A percentile compares a stretch with the other conserved stretches of the same genome.
phyloP scores from a whole-genome alignment of 2,888 invertebrate species.

The Fissipunctia ypsillon region DNA sequence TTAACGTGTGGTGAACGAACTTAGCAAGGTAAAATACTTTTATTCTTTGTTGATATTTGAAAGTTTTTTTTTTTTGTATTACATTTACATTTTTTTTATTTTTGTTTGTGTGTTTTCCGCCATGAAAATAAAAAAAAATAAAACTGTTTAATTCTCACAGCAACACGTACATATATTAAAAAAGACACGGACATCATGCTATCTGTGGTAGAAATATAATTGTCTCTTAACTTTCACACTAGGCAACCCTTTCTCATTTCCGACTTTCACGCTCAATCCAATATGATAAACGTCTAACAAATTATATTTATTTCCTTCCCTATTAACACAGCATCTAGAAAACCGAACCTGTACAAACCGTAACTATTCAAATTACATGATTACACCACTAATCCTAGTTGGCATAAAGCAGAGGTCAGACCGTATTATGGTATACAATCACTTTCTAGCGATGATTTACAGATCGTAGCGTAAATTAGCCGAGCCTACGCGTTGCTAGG shows the following conservation, averaged over 20 bases:
- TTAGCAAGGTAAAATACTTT: too few species aligned
- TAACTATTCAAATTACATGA: conserved; percentile 59
- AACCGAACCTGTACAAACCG: conserved; percentile 10
- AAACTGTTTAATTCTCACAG: not conserved
- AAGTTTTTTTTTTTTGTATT: not conserved
- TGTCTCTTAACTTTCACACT: not conserved
- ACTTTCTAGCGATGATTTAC: conserved; percentile 70
- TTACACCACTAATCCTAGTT: conserved; percentile 54
- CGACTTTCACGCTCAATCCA: not conserved
- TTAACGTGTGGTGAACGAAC: not conserved
- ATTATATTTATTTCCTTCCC: not conserved
- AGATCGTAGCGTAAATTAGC: conserved; percentile 66
- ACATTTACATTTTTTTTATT: too few species aligned
- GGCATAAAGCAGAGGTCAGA: conserved; percentile 56
- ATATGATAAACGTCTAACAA: conserved; percentile 10
- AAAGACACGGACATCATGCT: too few species aligned
- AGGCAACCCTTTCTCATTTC: not conserved
- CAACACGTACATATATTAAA: not conserved
- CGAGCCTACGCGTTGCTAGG: conserved; percentile 62
- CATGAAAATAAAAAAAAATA: not conserved
- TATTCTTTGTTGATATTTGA: too few species aligned
- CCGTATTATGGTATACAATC: conserved; percentile 53
- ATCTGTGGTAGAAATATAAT: too few species aligned
- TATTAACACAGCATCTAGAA: conserved; percentile 13
- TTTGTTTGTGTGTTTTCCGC: not conserved